These are phyloP conservation scores for Endotricha flammealis DNA, from an alignment of 2,888 invertebrate species.

Conservation along the genomic window DNA sequence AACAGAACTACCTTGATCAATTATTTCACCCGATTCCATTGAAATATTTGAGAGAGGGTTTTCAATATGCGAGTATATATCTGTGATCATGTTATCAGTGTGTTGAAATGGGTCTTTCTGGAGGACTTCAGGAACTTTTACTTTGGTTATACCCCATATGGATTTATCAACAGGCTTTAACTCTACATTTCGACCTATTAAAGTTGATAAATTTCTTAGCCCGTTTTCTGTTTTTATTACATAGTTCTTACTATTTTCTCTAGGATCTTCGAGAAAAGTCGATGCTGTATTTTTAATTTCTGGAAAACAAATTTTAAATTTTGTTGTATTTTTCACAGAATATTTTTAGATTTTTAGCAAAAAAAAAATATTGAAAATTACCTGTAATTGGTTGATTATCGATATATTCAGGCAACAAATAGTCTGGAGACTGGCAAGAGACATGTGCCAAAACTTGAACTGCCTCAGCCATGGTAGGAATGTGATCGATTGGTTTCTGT, in stretches of 20 bases:
- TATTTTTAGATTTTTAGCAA: not conserved
- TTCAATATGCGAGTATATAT: constrained; percentile 40
- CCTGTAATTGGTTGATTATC: constrained; percentile 39
- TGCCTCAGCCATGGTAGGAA: constrained; percentile 7
- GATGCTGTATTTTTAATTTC: constrained; percentile 48
- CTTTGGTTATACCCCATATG: constrained; percentile 33
- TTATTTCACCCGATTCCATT: constrained; percentile 38
- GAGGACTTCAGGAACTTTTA: constrained; percentile 40
- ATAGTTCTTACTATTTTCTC: constrained; percentile 48
- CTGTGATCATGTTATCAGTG: constrained; percentile 28
- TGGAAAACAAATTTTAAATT: constrained; percentile 29
- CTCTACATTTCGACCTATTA: constrained; percentile 35
- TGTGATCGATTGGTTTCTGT: constrained; percentile 22
- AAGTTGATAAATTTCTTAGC: constrained; percentile 32
- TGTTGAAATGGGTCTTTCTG: constrained; percentile 22
- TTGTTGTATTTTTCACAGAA: not conserved
- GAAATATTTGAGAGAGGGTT: constrained; percentile 32
- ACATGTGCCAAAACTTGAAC: constrained; percentile 12
- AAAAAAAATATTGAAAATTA: constrained; percentile 19
- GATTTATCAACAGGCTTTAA: constrained; percentile 37
- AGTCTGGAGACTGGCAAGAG: constrained; percentile 61
- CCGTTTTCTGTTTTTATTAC: constrained; percentile 32
- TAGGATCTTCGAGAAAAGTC: constrained; percentile 50
- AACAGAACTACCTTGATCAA: not conserved
- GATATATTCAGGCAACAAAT: constrained; percentile 26